These are phyloP conservation scores for Tarsius wallacei DNA, from an alignment of 2,797 vertebrate species.

Conservation along the genomic window DNA sequence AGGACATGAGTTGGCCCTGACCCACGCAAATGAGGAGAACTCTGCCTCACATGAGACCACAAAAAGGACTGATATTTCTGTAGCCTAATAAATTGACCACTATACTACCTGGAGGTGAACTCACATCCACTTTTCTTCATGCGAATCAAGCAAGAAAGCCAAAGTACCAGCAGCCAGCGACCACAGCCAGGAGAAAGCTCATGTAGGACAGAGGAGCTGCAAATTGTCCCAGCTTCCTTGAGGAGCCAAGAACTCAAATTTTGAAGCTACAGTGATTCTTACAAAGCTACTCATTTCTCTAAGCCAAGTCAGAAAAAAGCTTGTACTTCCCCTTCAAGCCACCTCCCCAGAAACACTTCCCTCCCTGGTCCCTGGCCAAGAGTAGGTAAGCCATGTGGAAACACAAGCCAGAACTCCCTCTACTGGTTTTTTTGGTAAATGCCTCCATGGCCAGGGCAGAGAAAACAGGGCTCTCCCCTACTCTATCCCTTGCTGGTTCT, in stretches of 20 bases:
- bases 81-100: not conserved
- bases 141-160: slow-evolving; percentile 75
- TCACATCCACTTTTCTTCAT: slow-evolving; percentile 25
- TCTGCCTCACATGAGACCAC: slow-evolving; percentile 34
- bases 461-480: not conserved
- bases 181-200: not conserved
- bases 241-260: not conserved
- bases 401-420: slow-evolving; percentile 22
- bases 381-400: not conserved
- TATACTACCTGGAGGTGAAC: slow-evolving; percentile 5
- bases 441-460: not conserved
- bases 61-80: not conserved
- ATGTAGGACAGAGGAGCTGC: not conserved
- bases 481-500: not conserved
- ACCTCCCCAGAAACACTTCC: slow-evolving; percentile 11
- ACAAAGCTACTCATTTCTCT: slow-evolving; percentile 1
- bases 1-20: not conserved
- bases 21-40: not conserved
- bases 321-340: not conserved
- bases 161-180: slow-evolving; percentile 66
- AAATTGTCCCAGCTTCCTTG: not conserved
- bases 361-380: not conserved
- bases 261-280: not conserved
- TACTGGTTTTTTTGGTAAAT: slow-evolving; percentile 33
- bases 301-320: not conserved